Evolutionary conservation across 2,888 invertebrate genomes (phyloP).

Genomic region (Cephus pulcher): DNA sequence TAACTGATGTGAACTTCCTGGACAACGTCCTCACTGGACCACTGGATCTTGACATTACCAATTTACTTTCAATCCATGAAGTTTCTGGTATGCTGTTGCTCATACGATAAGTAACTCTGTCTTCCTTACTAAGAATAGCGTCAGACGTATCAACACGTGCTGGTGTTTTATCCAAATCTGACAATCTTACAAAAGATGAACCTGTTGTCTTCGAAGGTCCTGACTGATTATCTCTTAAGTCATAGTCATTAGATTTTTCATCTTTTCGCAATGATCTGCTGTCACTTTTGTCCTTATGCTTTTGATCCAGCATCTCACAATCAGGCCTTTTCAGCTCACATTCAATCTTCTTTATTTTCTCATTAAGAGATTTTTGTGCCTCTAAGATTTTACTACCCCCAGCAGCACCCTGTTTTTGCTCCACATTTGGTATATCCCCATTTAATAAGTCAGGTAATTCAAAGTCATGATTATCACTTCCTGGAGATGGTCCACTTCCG

Average conservation of each 20-base stretch:
- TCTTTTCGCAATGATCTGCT: slow-evolving; percentile 39
- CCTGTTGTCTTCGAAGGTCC: slow-evolving; percentile 65
- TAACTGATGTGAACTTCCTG: slow-evolving; percentile 51
- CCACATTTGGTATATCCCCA: slow-evolving; percentile 33
- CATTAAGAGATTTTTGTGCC: slow-evolving; percentile 55
- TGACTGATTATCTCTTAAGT: slow-evolving; percentile 60
- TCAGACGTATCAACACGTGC: slow-evolving; percentile 67
- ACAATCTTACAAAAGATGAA: slow-evolving; percentile 78
- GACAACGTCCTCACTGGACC: slow-evolving; percentile 63
- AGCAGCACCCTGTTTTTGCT: slow-evolving; percentile 3
- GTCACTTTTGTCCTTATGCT: slow-evolving; percentile 13
- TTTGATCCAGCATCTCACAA: slow-evolving; percentile 26
- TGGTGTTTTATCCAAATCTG: slow-evolving; percentile 80
- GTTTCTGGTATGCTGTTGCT: slow-evolving; percentile 78
- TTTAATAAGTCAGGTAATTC: slow-evolving; percentile 50
- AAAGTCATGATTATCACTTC: slow-evolving; percentile 56
- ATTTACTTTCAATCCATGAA: slow-evolving; percentile 74
- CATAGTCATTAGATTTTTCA: slow-evolving; percentile 61
- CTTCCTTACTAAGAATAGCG: slow-evolving; percentile 45
- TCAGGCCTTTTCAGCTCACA: slow-evolving; percentile 52
- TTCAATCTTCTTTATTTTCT: slow-evolving; percentile 60
- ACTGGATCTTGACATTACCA: slow-evolving; percentile 74
- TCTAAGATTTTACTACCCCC: slow-evolving; percentile 48
- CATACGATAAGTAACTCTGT: slow-evolving; percentile 70
- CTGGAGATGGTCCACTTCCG: slow-evolving; percentile 55